phyloP scores from a whole-genome alignment of 2,888 invertebrate species.

The Morpho helenor region DNA sequence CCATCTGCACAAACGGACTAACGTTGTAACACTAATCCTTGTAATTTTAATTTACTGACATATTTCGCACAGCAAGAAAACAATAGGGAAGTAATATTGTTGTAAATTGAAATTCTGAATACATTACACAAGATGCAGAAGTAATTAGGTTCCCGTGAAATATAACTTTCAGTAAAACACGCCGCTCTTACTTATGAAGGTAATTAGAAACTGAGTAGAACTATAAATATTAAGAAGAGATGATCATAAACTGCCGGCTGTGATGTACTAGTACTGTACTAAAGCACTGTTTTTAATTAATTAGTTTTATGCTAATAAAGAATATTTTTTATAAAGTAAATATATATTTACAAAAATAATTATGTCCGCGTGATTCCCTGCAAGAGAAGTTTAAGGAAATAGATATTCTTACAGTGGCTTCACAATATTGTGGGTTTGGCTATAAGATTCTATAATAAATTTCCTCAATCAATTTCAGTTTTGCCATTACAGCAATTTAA shows the following conservation, averaged over 20 bases:
- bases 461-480: too few species aligned
- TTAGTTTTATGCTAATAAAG: too few species aligned
- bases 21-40: too few species aligned
- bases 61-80: neutral
- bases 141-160: slow-evolving; percentile 14
- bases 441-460: too few species aligned
- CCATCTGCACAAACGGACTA: too few species aligned
- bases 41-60: neutral
- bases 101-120: slow-evolving; percentile 7
- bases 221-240: slow-evolving; percentile 18
- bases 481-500: too few species aligned
- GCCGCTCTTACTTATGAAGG: slow-evolving; percentile 14
- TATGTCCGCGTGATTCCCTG: too few species aligned
- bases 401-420: too few species aligned
- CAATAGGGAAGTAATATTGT: slow-evolving; percentile 1
- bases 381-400: too few species aligned
- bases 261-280: slow-evolving; percentile 3
- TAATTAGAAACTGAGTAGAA: slow-evolving; percentile 21
- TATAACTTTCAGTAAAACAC: slow-evolving; percentile 12
- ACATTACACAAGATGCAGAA: slow-evolving; percentile 4
- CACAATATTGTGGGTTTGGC: too few species aligned
- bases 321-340: too few species aligned
- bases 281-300: slow-evolving; percentile 1
- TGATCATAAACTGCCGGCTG: slow-evolving; percentile 12
- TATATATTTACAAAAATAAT: too few species aligned